phyloP scores from a whole-genome alignment of 2,888 invertebrate genomes.

The Catotricha subobsoleta region DNA sequence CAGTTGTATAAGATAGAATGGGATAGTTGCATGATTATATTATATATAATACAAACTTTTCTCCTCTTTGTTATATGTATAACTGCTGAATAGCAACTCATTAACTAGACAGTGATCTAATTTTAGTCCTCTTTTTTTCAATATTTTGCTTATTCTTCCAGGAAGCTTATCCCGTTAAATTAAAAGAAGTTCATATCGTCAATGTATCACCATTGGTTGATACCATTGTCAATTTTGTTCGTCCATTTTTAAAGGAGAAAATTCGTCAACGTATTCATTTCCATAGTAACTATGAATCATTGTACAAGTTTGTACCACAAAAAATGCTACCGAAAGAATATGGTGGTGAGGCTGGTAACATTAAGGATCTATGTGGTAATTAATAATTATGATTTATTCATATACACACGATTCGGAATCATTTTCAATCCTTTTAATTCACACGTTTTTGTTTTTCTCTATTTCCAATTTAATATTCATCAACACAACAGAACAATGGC shows the following conservation, averaged over 20 bases:
- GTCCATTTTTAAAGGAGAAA: constrained; percentile 75
- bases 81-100: too few species aligned
- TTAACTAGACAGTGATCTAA: too few species aligned
- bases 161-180: constrained; percentile 75
- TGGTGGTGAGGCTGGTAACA: constrained; percentile 59
- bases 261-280: constrained; percentile 66
- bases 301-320: constrained; percentile 61
- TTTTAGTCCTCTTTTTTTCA: too few species aligned
- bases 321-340: constrained; percentile 68
- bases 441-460: background rate
- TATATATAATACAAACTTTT: too few species aligned
- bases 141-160: constrained; percentile 19
- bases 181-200: constrained; percentile 72
- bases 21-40: too few species aligned
- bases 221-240: constrained; percentile 68
- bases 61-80: constrained; percentile 3
- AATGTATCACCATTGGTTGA: constrained; percentile 70
- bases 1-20: too few species aligned
- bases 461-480: constrained; percentile 15
- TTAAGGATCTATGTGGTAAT: constrained; percentile 50
- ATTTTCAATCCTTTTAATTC: constrained; percentile 2
- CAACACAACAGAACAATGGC: constrained; percentile 46
- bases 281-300: constrained; percentile 52
- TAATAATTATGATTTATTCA: too few species aligned
- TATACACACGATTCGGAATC: too few species aligned